Base-by-base conservation (phyloP, 2,797 vertebrate species). In the Schizopygopsis pylzovi region DNA sequence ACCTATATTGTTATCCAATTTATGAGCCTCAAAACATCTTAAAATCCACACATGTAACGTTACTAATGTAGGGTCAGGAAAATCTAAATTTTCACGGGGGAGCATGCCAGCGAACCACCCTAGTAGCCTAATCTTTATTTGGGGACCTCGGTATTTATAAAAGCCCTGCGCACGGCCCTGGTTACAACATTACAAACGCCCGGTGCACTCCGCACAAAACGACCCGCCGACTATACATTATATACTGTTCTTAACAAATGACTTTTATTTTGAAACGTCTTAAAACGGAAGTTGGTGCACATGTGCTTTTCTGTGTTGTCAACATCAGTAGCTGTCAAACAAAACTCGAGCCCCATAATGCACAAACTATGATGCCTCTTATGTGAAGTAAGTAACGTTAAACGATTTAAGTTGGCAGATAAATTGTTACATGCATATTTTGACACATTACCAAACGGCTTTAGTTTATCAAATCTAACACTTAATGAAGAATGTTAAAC, bases 221-320 rank as follows among this genome's bases (percentile, higher is more conserved):
- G 28, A 75, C 16, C 28, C 2, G 28, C 25, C 52, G 72, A 52
- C 54, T 25, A 16, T 39, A 56, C 77, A 18, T 10, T 16, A 33
- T 28, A 28, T n/a, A 63, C 33, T 15, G 45, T 37, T 52, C 67
- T 39, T 52, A 1, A 56, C 20, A 4, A 56, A 28, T 54, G 1
- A 0, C 87, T 81, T 86, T 88, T 88, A 86, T 88, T 88, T 76
- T 88, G 81, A 80, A 88, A 84, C 1, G 0, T 33, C 1, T 61
- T 47, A 18, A 68, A 22, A 33, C 76, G 65, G 80, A 77, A 79
- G 68, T 22, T 54, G 49, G 0, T 49, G 12, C 13, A 18, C 25
- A 18, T 15, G 49, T 22, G 47, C 13, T 12, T 15, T 13, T 2
- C 8, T 22, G 4, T 47, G 78, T 67, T 81, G 11, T 52, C 33